A percentile compares a stretch with the other conserved stretches of the same genome.
phyloP scores from a whole-genome alignment of 1,140 invertebrate genomes.

The Cryptotermes secundus region DNA sequence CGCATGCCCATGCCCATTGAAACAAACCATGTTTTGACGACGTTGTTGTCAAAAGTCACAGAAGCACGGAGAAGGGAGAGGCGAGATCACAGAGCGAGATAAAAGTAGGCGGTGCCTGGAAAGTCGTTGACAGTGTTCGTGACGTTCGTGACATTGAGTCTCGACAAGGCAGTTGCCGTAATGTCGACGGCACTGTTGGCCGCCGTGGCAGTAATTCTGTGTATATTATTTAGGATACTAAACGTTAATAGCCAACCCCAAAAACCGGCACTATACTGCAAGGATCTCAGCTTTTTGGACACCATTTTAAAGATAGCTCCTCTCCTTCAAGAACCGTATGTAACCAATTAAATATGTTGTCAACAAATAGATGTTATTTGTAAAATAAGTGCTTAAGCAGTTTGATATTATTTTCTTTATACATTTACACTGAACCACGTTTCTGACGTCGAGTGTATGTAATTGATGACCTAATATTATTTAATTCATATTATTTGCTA shows the following conservation, averaged over 20 bases:
- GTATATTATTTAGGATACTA: slow-evolving; percentile 76
- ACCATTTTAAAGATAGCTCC: slow-evolving; percentile 74
- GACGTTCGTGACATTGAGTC: neutral
- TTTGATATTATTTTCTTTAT: neutral
- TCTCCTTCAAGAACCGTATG: slow-evolving; percentile 76
- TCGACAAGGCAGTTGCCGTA: slow-evolving; percentile 27
- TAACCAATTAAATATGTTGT: slow-evolving; percentile 42
- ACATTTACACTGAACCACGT: neutral
- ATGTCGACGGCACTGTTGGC: slow-evolving; percentile 77
- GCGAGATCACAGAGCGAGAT: neutral
- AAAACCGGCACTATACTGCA: slow-evolving; percentile 70
- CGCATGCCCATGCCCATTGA: neutral
- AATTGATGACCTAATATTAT: no score
- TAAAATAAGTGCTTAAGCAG: no score
- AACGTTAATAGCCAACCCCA: slow-evolving; percentile 78
- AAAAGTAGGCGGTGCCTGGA: neutral
- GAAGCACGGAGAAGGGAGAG: neutral
- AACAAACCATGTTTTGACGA: neutral
- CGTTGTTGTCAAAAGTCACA: neutral
- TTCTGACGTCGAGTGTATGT: neutral
- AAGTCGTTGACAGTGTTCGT: slow-evolving; percentile 22
- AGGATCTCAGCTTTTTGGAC: slow-evolving; percentile 71
- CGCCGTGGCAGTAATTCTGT: slow-evolving; percentile 72
- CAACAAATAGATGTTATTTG: no score
- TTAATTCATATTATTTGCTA: no score